Evolutionary conservation across 2,797 vertebrate genomes (phyloP).

Genomic region (Nannoperca australis): DNA sequence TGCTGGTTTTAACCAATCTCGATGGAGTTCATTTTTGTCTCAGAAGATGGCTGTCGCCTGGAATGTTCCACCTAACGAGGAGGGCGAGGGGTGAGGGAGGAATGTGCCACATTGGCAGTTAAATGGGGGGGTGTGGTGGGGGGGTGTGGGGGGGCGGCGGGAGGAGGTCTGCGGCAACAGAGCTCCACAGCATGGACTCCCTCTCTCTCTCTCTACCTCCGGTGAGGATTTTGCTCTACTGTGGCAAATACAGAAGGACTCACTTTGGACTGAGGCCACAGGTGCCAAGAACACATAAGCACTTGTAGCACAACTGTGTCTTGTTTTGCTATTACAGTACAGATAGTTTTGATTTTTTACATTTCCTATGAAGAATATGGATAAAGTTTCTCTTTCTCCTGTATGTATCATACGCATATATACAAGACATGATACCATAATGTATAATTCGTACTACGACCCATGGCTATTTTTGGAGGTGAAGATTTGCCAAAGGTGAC

Average conservation of each 20-base stretch:
- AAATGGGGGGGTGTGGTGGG: constrained; percentile 25
- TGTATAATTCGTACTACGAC: constrained; percentile 66
- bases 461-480: constrained; percentile 70
- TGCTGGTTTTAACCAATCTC: constrained; percentile 65
- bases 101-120: constrained; percentile 78
- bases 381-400: constrained; percentile 64
- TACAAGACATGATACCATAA: constrained; percentile 62
- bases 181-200: constrained; percentile 76
- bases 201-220: constrained; percentile 78
- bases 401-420: constrained; percentile 75
- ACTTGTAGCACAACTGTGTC: constrained; percentile 86
- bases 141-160: constrained; percentile 20
- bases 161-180: constrained; percentile 57
- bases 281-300: constrained; percentile 82
- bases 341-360: constrained; percentile 70
- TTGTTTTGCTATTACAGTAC: constrained; percentile 80
- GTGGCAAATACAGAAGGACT: constrained; percentile 73
- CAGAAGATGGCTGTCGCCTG: constrained; percentile 80
- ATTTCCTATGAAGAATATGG: constrained; percentile 71
- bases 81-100: constrained; percentile 71
- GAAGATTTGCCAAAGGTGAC: constrained; percentile 82
- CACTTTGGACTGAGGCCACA: constrained; percentile 80
- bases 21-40: constrained; percentile 73
- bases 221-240: constrained; percentile 64
- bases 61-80: constrained; percentile 79